phyloP scores from a whole-genome alignment of 2,113 vertebrate genomes.

The Danio rerio region DNA sequence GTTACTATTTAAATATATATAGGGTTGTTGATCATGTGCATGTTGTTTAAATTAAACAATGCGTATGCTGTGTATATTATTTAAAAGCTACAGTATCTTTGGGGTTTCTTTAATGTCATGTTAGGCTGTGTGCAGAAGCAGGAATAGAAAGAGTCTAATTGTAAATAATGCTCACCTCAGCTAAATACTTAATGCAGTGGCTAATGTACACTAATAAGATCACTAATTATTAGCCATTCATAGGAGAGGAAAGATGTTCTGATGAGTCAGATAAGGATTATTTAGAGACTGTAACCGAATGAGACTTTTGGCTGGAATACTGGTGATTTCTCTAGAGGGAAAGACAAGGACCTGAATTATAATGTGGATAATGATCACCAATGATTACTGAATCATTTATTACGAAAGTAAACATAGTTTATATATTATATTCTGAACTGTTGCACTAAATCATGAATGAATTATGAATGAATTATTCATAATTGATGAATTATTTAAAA shows the following conservation, averaged over 20 bases:
- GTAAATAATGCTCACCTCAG: conserved; percentile 18
- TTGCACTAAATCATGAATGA: too few species aligned
- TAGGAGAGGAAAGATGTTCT: conserved; percentile 1
- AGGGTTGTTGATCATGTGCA: too few species aligned
- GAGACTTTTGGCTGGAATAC: conserved; percentile 17
- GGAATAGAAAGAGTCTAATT: not conserved
- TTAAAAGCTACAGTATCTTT: not conserved
- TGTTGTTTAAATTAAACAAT: too few species aligned
- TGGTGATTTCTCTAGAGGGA: conserved; percentile 11
- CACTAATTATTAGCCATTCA: conserved; percentile 19
- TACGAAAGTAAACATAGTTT: not conserved
- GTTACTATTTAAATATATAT: too few species aligned
- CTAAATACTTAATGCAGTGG: conserved; percentile 2
- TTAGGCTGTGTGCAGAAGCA: not conserved
- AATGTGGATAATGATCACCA: not conserved
- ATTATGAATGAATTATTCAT: too few species aligned
- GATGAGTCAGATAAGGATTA: conserved; percentile 27
- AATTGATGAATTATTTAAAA: too few species aligned
- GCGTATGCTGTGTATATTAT: too few species aligned
- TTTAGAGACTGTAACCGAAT: conserved; percentile 5
- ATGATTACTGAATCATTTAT: not conserved
- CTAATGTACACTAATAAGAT: conserved; percentile 6
- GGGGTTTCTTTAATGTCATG: not conserved
- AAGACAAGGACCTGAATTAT: not conserved
- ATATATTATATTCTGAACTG: too few species aligned